Evolutionary conservation across 2,113 vertebrate species (phyloP).

Genomic region (Macaca nemestrina): DNA sequence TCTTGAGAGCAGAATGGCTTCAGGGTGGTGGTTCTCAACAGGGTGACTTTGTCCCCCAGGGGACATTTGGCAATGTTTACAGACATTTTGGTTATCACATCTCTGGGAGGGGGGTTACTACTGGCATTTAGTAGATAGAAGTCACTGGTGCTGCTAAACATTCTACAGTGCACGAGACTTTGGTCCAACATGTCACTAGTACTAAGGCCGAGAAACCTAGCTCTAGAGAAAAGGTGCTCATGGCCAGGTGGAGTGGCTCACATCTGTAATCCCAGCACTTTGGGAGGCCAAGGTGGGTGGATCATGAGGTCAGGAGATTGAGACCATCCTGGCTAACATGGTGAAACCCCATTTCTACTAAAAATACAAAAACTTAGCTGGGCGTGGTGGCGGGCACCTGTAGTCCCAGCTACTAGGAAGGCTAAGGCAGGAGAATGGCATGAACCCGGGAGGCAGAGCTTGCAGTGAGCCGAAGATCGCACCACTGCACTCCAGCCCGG

Average conservation of each 20-base stretch:
- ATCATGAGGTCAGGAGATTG: too few species aligned
- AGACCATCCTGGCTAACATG: too few species aligned
- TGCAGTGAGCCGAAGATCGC: too few species aligned
- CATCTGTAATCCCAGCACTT: too few species aligned
- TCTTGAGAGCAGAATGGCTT: background rate
- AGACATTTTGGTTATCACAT: background rate
- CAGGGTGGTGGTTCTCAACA: background rate
- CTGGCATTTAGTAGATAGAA: background rate
- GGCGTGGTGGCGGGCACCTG: too few species aligned
- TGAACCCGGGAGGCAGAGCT: too few species aligned
- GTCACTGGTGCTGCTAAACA: background rate
- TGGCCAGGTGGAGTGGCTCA: background rate
- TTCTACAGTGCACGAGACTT: background rate
- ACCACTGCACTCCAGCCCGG: too few species aligned
- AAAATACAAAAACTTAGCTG: too few species aligned
- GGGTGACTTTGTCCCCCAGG: background rate
- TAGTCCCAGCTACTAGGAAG: too few species aligned
- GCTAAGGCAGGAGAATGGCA: too few species aligned
- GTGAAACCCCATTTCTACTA: too few species aligned
- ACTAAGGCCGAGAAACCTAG: background rate
- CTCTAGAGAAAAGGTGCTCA: background rate
- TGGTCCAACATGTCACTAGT: background rate
- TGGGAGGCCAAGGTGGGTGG: too few species aligned
- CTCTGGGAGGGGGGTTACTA: background rate
- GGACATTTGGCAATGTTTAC: background rate